Evolutionary conservation across 35 echinoderm and acorn worm genomes (phyloP).

Genomic region (Stichopus chloronotus): DNA sequence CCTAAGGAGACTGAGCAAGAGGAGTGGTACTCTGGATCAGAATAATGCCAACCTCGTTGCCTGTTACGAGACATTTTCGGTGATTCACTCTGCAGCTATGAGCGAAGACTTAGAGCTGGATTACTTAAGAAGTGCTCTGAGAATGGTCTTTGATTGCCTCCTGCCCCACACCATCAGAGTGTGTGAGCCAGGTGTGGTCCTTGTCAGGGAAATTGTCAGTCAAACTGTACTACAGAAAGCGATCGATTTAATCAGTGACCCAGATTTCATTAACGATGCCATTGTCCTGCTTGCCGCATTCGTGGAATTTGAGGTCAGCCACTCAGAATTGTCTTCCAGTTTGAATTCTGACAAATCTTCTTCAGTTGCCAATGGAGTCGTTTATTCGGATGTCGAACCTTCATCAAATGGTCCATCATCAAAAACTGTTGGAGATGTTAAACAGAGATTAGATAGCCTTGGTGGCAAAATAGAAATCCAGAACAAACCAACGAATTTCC

Average conservation of each 20-base stretch:
- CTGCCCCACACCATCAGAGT: not conserved
- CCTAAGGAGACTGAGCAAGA: not conserved
- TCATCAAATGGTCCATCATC: not conserved
- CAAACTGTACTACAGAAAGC: conserved; percentile 16
- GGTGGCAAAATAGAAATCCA: not conserved
- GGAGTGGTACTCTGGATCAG: not conserved
- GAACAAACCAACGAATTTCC: not conserved
- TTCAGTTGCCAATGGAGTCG: not conserved
- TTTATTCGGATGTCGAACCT: not conserved
- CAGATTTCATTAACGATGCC: conserved; percentile 37
- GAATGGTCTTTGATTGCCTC: not conserved
- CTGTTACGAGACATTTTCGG: conserved; percentile 45
- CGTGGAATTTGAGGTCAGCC: not conserved
- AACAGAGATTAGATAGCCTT: not conserved
- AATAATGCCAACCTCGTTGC: conserved; percentile 11
- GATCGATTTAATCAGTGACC: conserved; percentile 29
- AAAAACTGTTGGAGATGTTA: not conserved
- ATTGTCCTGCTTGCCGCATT: conserved; percentile 25
- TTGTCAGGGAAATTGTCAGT: conserved; percentile 40
- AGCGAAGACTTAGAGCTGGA: conserved; percentile 39
- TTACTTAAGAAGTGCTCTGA: conserved; percentile 18
- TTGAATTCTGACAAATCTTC: not conserved
- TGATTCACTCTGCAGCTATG: conserved; percentile 35
- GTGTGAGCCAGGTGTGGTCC: conserved; percentile 34
- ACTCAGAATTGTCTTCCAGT: not conserved